Base-by-base conservation (phyloP, 2,797 vertebrate species). In the Anisognathus igniventris region DNA sequence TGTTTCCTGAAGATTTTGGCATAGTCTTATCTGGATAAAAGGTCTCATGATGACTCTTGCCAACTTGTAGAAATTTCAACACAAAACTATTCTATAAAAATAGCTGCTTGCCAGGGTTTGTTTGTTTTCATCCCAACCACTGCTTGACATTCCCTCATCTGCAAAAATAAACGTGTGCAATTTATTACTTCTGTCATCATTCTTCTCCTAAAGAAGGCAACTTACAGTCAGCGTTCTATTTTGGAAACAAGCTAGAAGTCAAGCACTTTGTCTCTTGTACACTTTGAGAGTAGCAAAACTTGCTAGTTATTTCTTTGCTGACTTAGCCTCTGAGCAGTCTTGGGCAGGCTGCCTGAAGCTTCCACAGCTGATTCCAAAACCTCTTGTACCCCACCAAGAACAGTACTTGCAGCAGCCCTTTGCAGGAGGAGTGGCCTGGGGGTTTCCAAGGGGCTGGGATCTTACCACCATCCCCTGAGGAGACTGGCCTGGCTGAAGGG, bases 1-100 rank as follows among this genome's bases (percentile, higher is more conserved):
- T 95, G 93, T 94, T 95, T 95, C 89, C 93, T 95, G 93, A 93
- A 92, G 86, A 93, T 92, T 87, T 86, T 96, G 93, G 91, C 92
- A 86, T 90, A 81, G 65, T 72, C 95, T 95, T 96, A 94, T 94
- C 94, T 75, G 91, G 73, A 84, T 92, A 58, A 91, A 94, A 93
- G 88, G 92, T 95, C 91, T 91, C 68, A 51, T 75, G 70, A 51
- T 0, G 7, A 75, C 54, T 91, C 70, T 62, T 96, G 95, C 91
- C 94, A 96, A 66, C 91, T 91, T 96, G 90, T 6, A 96, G 90
- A 96, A 89, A 96, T 93, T 94, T 92, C 89, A 90, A 83, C 87
- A 96, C 91, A 86, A 88, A 95, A 82, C 83, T 86, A 75, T 83
- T 80, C 75, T 94, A 74, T 81, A 96, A 97, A 96, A 95, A 92